phyloP scores from a whole-genome alignment of 2,888 invertebrate species.

The Taphrorychus bicolor region DNA sequence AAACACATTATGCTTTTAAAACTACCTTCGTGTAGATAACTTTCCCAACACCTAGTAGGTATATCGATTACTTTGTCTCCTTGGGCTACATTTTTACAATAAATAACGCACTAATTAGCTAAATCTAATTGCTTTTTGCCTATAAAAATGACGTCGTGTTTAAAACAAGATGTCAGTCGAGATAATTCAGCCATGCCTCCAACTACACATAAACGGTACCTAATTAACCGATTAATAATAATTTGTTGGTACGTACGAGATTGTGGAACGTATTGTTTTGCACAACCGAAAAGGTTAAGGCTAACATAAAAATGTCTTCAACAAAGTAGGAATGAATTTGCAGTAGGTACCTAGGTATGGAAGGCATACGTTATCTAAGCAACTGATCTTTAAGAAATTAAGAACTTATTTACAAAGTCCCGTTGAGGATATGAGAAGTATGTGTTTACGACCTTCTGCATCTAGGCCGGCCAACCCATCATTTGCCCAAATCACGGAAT shows the following conservation, averaged over 20 bases:
- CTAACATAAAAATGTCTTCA: too few species aligned
- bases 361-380: constrained; percentile 12
- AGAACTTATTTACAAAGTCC: constrained; percentile 34
- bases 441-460: constrained; percentile 30
- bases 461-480: constrained; percentile 37
- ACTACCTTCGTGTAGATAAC: neutral
- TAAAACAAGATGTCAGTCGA: constrained; percentile 28
- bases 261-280: neutral
- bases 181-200: constrained; percentile 25
- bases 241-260: neutral
- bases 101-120: constrained; percentile 28
- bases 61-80: constrained; percentile 12
- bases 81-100: constrained; percentile 25
- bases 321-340: too few species aligned
- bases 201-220: constrained; percentile 18
- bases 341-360: too few species aligned
- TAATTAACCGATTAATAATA: constrained; percentile 21
- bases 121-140: constrained; percentile 27
- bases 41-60: neutral
- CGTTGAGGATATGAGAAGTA: constrained; percentile 22
- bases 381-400: constrained; percentile 23
- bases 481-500: constrained; percentile 36
- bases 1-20: too few species aligned
- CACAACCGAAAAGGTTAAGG: neutral
- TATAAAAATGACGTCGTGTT: constrained; percentile 15